These are phyloP conservation scores for Carassius gibelio DNA, from an alignment of 2,113 vertebrate genomes.

Conservation along the genomic window DNA sequence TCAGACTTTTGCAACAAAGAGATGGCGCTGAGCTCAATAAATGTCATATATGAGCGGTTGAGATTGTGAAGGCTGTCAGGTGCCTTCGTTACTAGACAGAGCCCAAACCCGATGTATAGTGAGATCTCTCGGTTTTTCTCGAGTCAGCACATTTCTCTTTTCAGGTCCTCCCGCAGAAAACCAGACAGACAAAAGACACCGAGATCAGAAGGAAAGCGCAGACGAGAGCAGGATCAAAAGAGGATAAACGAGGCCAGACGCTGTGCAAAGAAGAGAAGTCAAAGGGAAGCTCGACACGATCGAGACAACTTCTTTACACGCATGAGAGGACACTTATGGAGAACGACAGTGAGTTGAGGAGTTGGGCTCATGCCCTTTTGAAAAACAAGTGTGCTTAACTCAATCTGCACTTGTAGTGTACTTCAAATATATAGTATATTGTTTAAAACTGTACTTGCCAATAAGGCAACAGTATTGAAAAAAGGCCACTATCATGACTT, in stretches of 20 bases:
- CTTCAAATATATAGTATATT: neutral
- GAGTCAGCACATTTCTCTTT: slow-evolving; percentile 57
- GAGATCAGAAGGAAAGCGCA: slow-evolving; percentile 38
- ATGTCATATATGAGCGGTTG: slow-evolving; percentile 32
- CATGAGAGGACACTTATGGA: neutral
- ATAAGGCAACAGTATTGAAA: neutral
- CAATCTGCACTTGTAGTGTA: neutral
- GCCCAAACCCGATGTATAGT: slow-evolving; percentile 23
- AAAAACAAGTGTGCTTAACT: neutral
- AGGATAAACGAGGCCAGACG: slow-evolving; percentile 28
- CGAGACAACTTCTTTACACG: neutral
- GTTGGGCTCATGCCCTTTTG: neutral
- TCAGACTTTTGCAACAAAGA: neutral
- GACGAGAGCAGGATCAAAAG: slow-evolving; percentile 33
- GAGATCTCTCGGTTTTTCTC: slow-evolving; percentile 44
- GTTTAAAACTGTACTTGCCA: neutral
- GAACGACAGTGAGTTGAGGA: neutral
- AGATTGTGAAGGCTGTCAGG: slow-evolving; percentile 5
- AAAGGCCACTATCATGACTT: neutral
- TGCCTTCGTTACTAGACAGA: neutral
- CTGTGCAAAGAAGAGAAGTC: neutral
- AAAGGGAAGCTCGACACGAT: neutral
- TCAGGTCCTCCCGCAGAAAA: slow-evolving; percentile 38
- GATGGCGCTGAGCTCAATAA: neutral
- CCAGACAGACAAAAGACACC: slow-evolving; percentile 36